A percentile compares a stretch with the other conserved stretches of the same genome.
Conservation (phyloP, 2,797 vertebrate genomes). For the Paedocypris micromegethes region DNA sequence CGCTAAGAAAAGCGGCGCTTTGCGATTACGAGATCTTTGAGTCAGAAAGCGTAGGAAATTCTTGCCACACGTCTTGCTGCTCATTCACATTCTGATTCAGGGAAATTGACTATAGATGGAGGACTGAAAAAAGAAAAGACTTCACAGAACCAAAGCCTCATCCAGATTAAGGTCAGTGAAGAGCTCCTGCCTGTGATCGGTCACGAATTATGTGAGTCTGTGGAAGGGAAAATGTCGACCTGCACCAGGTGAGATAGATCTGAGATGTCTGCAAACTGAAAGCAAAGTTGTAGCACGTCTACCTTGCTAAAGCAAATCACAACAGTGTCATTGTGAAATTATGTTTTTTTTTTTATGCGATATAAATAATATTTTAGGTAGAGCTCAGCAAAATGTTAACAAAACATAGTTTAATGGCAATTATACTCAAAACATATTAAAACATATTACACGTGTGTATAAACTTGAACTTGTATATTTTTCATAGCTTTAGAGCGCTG, state of each 20-base stretch:
- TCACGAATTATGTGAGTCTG: constrained; percentile 11
- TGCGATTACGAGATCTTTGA: constrained; percentile 58
- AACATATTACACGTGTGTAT: too few species aligned
- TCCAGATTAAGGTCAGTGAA: constrained; percentile 31
- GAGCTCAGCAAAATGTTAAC: too few species aligned
- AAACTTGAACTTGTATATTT: too few species aligned
- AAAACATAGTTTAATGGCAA: too few species aligned
- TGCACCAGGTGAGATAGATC: constrained; percentile 1
- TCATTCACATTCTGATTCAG: constrained; percentile 42
- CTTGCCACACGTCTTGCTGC: constrained; percentile 13
- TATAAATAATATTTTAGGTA: too few species aligned
- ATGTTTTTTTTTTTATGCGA: too few species aligned
- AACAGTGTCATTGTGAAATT: not conserved
- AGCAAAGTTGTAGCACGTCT: constrained; percentile 1
- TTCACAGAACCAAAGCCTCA: constrained; percentile 28
- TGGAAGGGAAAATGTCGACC: not conserved
- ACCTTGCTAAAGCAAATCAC: constrained; percentile 4
- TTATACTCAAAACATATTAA: too few species aligned
- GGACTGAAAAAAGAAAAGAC: constrained; percentile 31
- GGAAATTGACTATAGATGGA: constrained; percentile 33
- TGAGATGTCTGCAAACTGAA: not conserved
- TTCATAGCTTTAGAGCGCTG: too few species aligned
- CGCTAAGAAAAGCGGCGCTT: constrained; percentile 60
- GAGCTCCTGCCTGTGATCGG: not conserved
- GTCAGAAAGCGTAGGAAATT: constrained; percentile 51